Evolutionary conservation across 2,113 vertebrate genomes (phyloP), one percentile per base, ranked within the genome.

Genomic region (Gopherus evgoodei): DNA sequence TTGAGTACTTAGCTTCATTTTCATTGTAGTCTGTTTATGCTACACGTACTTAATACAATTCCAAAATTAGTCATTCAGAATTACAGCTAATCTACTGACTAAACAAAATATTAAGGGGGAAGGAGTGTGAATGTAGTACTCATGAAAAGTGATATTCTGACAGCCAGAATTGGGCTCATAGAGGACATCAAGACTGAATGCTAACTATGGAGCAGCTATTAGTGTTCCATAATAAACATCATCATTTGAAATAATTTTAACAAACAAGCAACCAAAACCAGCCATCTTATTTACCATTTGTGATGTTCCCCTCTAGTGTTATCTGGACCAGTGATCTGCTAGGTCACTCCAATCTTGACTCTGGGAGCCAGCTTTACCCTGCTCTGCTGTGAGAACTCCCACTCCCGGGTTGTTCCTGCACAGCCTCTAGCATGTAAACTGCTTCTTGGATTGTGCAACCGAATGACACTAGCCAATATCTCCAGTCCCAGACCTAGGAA

Each of bases 1-100:
- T 27, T 82, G 88, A 91, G 47, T 90, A 90, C 54, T 89, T 21
- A 93, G 44, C 10, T 62, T 92, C 47, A 84, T 92, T 42, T 90
- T 80, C 29, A 89, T 95, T 87, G 50, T 65, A 65, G 35, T 53
- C 9, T 85, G 52, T 90, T 88, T 72, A 91, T 13, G 72, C 22
- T n/a, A 11, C 31, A 65, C 49, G 88, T 3, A 31, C 78, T 72
- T 85, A 75, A 53, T 6, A 86, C 3, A 57, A 59, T 79, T 93
- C 89, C 35, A 69, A n/a, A n/a, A 69, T 69, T 17, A 65, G 65
- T 69, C 16, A 69, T 38, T 69, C 17, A n/a, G 19, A 69, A 38
- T n/a, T 91, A 88, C 49, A 87, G 47, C 35, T 90, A 44, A 88
- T 21, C 8, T 17, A 92, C 38, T 78, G 9, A 25, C 49, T 65